Base-by-base conservation (phyloP, 2,113 vertebrate genomes). In the Struthidea cinerea region DNA sequence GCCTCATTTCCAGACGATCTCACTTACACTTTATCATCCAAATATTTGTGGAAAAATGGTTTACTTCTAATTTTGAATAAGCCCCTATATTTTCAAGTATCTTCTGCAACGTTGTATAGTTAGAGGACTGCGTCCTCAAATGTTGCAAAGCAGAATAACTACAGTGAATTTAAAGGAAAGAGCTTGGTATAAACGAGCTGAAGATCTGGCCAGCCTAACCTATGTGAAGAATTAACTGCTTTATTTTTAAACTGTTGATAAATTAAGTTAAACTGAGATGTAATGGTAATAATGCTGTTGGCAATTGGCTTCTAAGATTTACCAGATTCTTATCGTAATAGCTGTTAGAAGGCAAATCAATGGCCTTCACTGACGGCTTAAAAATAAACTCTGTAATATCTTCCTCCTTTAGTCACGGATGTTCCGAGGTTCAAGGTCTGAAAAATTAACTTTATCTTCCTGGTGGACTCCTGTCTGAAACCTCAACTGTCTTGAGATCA, bases 401-500 rank as follows among this genome's bases (percentile, higher is more conserved):
- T 67, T 90, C 53, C 91, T 89, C 37, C 71, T 37, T 81, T 60
- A 67, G 76, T 64, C 22, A 24, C n/a, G 41, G 46, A 65, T 65
- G 28, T 79, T 94, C 65, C 87, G 56, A 83, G 56, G 80, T 75
- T 82, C 61, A 81, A 42, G 68, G 49, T 82, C 76, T 89, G 67
- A 84, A 92, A 93, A 63, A 87, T 89, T 75, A 94, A 86, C 83
- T 91, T 91, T 90, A 41, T 85, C 89, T 95, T 96, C 90, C 81
- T 84, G 21, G 53, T 60, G 89, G 94, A 95, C 89, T 97, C 79
- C 71, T 80, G 68, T 90, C 87, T 94, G 89, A 91, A 96, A 94
- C 89, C 78, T 87, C 92, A 91, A 75, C 95, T 96, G 94, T 91
- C 85, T 95, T 1, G 3, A 97, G 97, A 98, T 98, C 98, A 98